Conservation (phyloP, 2,888 invertebrate species). For the Panopea generosa region DNA sequence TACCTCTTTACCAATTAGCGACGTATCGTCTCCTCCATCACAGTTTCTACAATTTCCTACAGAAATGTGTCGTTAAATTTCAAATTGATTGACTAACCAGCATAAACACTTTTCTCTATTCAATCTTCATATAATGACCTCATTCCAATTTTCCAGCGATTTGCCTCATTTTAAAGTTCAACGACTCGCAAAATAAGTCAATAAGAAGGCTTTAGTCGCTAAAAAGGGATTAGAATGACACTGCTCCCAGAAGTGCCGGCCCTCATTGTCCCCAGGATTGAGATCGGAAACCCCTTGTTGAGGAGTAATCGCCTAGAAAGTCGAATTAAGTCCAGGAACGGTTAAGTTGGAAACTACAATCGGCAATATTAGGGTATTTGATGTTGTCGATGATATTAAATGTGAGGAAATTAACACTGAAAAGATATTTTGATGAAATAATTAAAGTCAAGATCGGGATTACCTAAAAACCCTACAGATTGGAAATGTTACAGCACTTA, state of each 20-base stretch:
- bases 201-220: conserved; percentile 65
- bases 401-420: conserved; percentile 55
- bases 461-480: neutral
- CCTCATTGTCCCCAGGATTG: conserved; percentile 34
- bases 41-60: neutral
- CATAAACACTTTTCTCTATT: neutral
- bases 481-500: too few species aligned
- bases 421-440: conserved; percentile 52
- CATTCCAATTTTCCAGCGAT: conserved; percentile 61
- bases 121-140: conserved; percentile 37
- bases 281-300: conserved; percentile 48
- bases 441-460: conserved; percentile 44
- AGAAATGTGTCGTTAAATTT: conserved; percentile 9
- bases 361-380: conserved; percentile 21
- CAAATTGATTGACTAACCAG: conserved; percentile 19
- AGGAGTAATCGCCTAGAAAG: conserved; percentile 56
- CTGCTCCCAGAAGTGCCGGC: conserved; percentile 50
- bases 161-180: conserved; percentile 60
- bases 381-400: conserved; percentile 37
- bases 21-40: neutral
- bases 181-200: conserved; percentile 57
- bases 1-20: too few species aligned
- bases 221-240: conserved; percentile 58
- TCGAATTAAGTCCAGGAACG: conserved; percentile 59
- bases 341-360: conserved; percentile 28